These are phyloP conservation scores for Cyrtonyx montezumae DNA, from an alignment of 2,113 vertebrate species.

Conservation along the genomic window DNA sequence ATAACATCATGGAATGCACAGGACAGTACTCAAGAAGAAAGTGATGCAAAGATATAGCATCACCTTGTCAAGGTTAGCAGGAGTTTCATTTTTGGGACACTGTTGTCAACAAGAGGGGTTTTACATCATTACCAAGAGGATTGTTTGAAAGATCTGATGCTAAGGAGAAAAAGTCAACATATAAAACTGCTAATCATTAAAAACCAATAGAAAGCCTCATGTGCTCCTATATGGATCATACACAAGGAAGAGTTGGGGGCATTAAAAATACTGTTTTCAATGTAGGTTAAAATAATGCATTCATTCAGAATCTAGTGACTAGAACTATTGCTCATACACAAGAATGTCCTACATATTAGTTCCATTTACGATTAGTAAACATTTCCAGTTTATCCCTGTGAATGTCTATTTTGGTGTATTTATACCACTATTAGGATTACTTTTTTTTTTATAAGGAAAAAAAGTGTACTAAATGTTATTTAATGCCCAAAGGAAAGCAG, in stretches of 20 bases:
- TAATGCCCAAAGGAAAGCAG: slow-evolving; percentile 40
- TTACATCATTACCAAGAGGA: neutral
- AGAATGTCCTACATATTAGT: neutral
- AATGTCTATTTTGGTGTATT: slow-evolving; percentile 14
- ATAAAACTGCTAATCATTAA: neutral
- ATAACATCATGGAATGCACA: neutral
- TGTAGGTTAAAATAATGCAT: neutral
- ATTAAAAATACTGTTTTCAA: neutral
- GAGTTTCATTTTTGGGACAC: neutral
- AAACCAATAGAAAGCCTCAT: neutral
- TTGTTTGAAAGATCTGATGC: neutral
- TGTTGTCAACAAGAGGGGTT: neutral
- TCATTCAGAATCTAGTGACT: neutral
- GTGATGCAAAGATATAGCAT: neutral
- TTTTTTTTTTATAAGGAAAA: slow-evolving; percentile 27
- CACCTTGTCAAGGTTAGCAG: neutral
- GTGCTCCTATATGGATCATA: neutral
- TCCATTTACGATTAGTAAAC: neutral
- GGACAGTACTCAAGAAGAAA: neutral
- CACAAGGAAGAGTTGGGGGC: neutral
- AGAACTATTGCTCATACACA: neutral
- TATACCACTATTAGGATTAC: neutral
- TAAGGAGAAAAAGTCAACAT: neutral
- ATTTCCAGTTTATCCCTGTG: slow-evolving; percentile 14
- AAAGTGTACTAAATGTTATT: slow-evolving; percentile 47